These are phyloP conservation scores for Arctia plantaginis DNA, from an alignment of 2,888 invertebrate genomes.

Conservation along the genomic window DNA sequence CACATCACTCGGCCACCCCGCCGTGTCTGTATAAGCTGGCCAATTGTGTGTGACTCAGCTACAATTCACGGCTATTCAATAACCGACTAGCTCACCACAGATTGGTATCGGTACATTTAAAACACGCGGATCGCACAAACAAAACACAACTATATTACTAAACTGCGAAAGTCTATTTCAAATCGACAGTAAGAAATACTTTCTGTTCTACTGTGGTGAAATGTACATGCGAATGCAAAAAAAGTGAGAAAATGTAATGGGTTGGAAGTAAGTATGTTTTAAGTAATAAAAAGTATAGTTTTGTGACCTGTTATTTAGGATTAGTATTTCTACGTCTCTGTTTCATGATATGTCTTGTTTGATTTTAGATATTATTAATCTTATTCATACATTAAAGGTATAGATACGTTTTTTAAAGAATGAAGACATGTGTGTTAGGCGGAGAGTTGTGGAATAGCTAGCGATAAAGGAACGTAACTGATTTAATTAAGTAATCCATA, in stretches of 20 bases:
- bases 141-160: conserved; percentile 43
- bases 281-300: conserved; percentile 39
- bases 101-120: conserved; percentile 69
- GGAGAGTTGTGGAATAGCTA: neutral
- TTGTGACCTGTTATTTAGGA: conserved; percentile 22
- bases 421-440: neutral
- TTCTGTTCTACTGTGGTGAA: conserved; percentile 48
- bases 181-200: conserved; percentile 47
- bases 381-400: conserved; percentile 4
- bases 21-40: conserved; percentile 77
- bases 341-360: conserved; percentile 35
- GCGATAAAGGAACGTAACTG: neutral
- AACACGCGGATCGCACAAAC: conserved; percentile 28
- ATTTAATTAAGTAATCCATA: neutral
- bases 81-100: conserved; percentile 74
- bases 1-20: conserved; percentile 76
- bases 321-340: conserved; percentile 42
- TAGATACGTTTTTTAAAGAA: neutral
- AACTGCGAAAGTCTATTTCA: conserved; percentile 6
- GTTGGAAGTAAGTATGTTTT: conserved; percentile 45
- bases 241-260: conserved; percentile 58
- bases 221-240: conserved; percentile 58
- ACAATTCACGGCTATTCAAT: conserved; percentile 81
- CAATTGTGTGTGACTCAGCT: conserved; percentile 81
- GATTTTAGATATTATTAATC: conserved; percentile 17